Evolutionary conservation across 2,888 invertebrate species (phyloP).

Genomic region (Leptothorax acervorum): DNA sequence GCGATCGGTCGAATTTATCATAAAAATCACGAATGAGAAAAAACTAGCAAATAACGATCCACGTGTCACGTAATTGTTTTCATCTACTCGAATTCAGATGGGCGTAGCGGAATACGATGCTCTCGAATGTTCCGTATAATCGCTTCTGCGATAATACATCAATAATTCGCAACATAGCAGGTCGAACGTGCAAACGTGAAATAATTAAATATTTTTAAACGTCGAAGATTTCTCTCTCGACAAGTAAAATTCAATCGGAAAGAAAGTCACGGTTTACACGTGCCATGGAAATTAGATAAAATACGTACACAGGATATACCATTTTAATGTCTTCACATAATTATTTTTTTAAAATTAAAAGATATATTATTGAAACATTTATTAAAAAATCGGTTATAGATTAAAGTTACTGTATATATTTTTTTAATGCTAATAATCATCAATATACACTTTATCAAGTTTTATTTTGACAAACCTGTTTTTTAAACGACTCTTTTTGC

Average conservation of each 20-base stretch:
- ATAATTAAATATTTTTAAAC: not conserved
- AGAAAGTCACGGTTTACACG: not conserved
- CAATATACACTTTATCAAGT: not conserved
- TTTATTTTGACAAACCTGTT: not conserved
- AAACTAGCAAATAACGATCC: slow-evolving; percentile 42
- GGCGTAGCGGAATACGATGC: slow-evolving; percentile 56
- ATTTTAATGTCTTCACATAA: not conserved
- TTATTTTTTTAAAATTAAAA: not conserved
- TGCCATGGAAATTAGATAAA: slow-evolving; percentile 7
- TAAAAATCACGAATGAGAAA: slow-evolving; percentile 46
- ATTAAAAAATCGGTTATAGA: not conserved
- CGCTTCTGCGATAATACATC: slow-evolving; percentile 46
- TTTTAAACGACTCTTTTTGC: not conserved
- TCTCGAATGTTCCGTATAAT: slow-evolving; percentile 45
- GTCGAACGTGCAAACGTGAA: slow-evolving; percentile 8
- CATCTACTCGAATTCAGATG: slow-evolving; percentile 58
- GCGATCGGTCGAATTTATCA: slow-evolving; percentile 16
- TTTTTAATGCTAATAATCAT: not conserved
- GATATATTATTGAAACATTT: not conserved
- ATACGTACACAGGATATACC: not conserved
- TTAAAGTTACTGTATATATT: not conserved
- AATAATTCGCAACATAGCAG: slow-evolving; percentile 8
- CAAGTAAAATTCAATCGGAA: not conserved
- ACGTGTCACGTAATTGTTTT: slow-evolving; percentile 50
- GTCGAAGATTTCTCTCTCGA: not conserved